Conservation (phyloP, 2,888 invertebrate genomes). For the Spilarctia lutea region DNA sequence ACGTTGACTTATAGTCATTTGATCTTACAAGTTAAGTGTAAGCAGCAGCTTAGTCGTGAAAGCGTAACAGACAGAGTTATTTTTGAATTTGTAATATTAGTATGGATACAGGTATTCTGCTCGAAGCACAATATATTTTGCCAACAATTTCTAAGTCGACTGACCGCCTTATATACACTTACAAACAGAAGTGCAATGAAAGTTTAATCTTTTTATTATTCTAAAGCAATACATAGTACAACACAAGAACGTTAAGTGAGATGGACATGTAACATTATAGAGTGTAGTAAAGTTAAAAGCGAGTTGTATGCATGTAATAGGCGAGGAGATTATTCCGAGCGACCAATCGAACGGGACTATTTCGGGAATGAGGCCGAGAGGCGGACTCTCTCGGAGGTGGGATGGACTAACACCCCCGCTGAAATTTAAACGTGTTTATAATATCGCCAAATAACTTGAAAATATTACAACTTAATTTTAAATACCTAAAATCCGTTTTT, state of each 20-base stretch:
- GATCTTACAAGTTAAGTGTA: too few relatives aligned
- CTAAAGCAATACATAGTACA: neutral
- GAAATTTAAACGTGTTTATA: conserved; percentile 59
- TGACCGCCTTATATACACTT: neutral
- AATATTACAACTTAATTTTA: conserved; percentile 29
- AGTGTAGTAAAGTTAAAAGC: conserved; percentile 54
- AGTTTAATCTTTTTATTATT: neutral
- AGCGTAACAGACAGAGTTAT: too few relatives aligned
- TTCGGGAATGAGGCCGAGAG: conserved; percentile 71
- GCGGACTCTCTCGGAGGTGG: conserved; percentile 72
- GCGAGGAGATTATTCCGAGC: conserved; percentile 68
- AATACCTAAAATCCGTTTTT: too few relatives aligned
- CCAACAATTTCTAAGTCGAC: neutral
- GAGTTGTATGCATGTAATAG: conserved; percentile 66
- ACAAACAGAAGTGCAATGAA: neutral
- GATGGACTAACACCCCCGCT: conserved; percentile 59
- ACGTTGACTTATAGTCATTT: too few relatives aligned
- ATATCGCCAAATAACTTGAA: conserved; percentile 60
- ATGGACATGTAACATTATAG: conserved; percentile 23
- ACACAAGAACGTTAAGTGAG: neutral
- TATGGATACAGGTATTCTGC: neutral
- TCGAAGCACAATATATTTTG: neutral
- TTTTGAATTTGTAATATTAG: neutral
- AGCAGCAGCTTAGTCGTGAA: too few relatives aligned
- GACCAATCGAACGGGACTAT: conserved; percentile 77